Evolutionary conservation across 2,888 invertebrate species (phyloP).

Genomic region (Melanchra persicariae): DNA sequence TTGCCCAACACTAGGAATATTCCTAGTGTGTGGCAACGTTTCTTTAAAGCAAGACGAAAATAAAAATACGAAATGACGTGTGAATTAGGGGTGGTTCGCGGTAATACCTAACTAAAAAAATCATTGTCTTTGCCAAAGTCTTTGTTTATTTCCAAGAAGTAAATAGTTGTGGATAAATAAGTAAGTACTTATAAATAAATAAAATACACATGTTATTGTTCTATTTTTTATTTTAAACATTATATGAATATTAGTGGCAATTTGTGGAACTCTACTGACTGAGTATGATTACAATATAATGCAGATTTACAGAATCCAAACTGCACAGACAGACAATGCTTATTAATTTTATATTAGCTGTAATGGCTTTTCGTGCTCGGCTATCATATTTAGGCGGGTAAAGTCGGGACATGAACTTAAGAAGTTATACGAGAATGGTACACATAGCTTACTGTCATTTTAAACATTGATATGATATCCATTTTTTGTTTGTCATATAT

Average conservation of each 20-base stretch:
- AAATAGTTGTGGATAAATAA: no score
- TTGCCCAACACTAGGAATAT: no score
- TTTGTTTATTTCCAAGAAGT: no score
- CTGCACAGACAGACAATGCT: slow-evolving; percentile 42
- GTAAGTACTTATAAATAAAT: slow-evolving; percentile 11
- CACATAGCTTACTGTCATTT: slow-evolving; percentile 59
- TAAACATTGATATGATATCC: slow-evolving; percentile 65
- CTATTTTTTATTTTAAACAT: slow-evolving; percentile 73
- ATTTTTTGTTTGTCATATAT: slow-evolving; percentile 58
- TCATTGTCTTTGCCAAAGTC: no score
- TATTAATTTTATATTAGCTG: slow-evolving; percentile 43
- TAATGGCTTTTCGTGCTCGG: slow-evolving; percentile 49
- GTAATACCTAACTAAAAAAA: no score
- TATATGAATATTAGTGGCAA: slow-evolving; percentile 69
- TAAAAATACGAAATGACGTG: no score
- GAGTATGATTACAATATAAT: slow-evolving; percentile 53
- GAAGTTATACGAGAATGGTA: slow-evolving; percentile 48
- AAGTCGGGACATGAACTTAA: slow-evolving; percentile 42
- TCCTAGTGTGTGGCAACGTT: no score
- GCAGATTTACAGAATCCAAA: slow-evolving; percentile 44
- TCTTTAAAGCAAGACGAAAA: no score
- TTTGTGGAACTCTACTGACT: slow-evolving; percentile 66
- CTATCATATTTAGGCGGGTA: slow-evolving; percentile 53
- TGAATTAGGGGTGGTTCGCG: no score
- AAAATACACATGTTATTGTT: slow-evolving; percentile 40